phyloP scores from a whole-genome alignment of 2,113 vertebrate species.

The Oceanodroma tethys region DNA sequence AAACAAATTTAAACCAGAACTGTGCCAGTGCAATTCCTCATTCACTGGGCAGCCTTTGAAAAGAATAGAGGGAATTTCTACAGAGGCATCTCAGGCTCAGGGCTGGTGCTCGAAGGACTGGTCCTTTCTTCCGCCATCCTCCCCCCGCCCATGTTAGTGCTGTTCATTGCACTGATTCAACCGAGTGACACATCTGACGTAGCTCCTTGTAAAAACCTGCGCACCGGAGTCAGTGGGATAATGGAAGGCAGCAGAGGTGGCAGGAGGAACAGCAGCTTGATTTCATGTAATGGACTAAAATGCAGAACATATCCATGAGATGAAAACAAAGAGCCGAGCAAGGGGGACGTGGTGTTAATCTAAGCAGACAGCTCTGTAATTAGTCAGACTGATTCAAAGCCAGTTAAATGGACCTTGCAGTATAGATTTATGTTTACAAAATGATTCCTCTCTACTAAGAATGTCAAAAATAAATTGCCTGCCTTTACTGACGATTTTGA shows the following conservation, averaged over 20 bases:
- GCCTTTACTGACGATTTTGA: not conserved
- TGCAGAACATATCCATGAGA: not conserved
- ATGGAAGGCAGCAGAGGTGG: not conserved
- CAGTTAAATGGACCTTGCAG: conserved; percentile 40
- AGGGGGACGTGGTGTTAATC: not conserved
- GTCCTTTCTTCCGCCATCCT: not conserved
- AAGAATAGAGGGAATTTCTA: conserved; percentile 26
- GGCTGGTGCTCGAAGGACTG: not conserved
- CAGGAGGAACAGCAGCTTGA: not conserved
- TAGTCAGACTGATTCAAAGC: conserved; percentile 13
- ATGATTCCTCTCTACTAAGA: not conserved
- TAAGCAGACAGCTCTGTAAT: conserved; percentile 61
- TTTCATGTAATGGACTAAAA: not conserved
- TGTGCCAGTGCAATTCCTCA: not conserved
- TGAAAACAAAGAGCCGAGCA: not conserved
- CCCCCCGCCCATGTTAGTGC: not conserved
- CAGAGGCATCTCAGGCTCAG: not conserved
- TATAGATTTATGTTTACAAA: not conserved
- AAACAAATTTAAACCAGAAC: not conserved
- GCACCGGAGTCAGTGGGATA: not conserved
- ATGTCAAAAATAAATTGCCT: conserved; percentile 12
- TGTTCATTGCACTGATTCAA: not conserved
- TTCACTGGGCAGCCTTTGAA: not conserved
- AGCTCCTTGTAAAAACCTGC: not conserved
- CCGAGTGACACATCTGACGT: not conserved